A percentile compares a stretch with the other conserved stretches of the same genome.
phyloP scores from a whole-genome alignment of 2,797 vertebrate species.

The Liasis olivaceus region DNA sequence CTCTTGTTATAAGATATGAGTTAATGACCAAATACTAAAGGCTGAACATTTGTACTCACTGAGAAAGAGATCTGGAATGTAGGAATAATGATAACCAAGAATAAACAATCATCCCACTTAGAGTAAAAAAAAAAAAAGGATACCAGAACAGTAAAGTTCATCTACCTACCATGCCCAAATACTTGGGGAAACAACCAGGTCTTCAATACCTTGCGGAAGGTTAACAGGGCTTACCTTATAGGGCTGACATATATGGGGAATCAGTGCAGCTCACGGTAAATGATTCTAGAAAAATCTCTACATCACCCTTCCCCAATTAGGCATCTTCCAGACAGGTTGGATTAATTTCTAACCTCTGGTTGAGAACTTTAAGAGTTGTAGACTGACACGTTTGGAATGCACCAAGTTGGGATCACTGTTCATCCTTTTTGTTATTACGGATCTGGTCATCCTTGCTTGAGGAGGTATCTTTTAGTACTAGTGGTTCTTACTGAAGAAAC shows the following conservation, averaged over 20 bases:
- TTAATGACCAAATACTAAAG: background rate
- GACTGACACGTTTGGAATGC: background rate
- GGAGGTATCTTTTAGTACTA: background rate
- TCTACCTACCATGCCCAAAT: background rate
- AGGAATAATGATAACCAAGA: background rate
- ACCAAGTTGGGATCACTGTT: background rate
- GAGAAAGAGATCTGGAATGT: background rate
- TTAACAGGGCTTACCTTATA: background rate
- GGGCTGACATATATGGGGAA: background rate
- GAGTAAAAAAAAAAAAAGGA: background rate
- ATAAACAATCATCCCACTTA: background rate
- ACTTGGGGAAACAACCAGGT: background rate
- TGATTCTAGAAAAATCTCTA: background rate
- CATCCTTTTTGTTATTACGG: background rate
- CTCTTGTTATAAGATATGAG: background rate
- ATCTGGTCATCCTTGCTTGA: background rate
- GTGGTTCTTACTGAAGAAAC: background rate
- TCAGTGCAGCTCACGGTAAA: background rate
- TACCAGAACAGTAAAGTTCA: background rate
- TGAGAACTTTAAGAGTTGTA: background rate
- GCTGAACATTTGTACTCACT: background rate
- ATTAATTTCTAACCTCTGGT: background rate
- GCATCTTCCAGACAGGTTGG: background rate
- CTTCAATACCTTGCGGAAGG: background rate
- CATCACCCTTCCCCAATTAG: background rate